phyloP scores from a whole-genome alignment of 2,888 invertebrate genomes.

The Lasiommata megera region DNA sequence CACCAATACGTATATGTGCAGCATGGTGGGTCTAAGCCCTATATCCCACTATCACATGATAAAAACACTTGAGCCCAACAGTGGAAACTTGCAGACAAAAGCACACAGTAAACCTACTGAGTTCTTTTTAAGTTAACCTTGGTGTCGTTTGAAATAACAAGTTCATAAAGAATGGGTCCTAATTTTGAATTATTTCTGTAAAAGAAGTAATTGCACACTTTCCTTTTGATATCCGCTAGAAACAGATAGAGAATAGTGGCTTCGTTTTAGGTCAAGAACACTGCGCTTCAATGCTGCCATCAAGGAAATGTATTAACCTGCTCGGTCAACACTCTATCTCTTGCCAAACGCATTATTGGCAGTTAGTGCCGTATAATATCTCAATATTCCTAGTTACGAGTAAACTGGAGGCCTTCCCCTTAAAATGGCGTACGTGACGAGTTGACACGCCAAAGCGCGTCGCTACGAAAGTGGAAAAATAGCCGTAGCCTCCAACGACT shows the following conservation, averaged over 20 bases:
- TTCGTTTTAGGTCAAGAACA: conserved; percentile 13
- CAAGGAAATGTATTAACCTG: conserved; percentile 10
- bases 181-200: too few species aligned
- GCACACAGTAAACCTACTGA: too few species aligned
- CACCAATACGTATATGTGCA: too few species aligned
- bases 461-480: conserved; percentile 6
- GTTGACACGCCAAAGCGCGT: not conserved
- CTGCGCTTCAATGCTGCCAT: not conserved
- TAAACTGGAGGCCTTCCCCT: not conserved
- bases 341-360: conserved; percentile 9
- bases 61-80: too few species aligned
- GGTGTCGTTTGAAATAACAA: too few species aligned
- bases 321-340: conserved; percentile 6
- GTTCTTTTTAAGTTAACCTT: too few species aligned
- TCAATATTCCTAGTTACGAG: not conserved
- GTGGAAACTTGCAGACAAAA: too few species aligned
- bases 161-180: too few species aligned
- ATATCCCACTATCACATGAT: too few species aligned
- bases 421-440: conserved; percentile 7
- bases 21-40: too few species aligned
- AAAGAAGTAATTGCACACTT: too few species aligned
- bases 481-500: conserved; percentile 7
- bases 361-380: not conserved
- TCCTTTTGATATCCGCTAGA: not conserved
- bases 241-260: not conserved